Evolutionary conservation across 2,797 vertebrate species (phyloP).

Genomic region (Platalea minor): DNA sequence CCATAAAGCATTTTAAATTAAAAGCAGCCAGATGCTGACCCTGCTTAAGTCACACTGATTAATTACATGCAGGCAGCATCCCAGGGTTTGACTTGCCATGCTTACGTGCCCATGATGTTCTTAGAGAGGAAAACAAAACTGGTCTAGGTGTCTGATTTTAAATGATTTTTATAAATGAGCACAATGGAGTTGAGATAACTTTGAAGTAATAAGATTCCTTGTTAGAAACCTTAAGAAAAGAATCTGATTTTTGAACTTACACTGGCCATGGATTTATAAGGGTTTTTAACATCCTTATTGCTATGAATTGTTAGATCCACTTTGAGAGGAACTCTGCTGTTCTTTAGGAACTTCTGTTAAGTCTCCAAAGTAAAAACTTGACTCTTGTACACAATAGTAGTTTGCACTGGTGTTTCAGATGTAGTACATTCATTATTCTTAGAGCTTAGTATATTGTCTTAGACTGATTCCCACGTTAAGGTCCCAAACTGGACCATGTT

Average conservation of each 20-base stretch:
- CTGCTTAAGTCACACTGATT: neutral
- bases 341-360: neutral
- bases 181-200: neutral
- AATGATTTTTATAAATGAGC: neutral
- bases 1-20: neutral
- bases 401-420: neutral
- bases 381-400: neutral
- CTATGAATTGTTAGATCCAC: neutral
- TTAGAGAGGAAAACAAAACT: neutral
- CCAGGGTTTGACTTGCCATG: neutral
- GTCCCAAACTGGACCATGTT: neutral
- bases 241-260: neutral
- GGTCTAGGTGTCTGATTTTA: neutral
- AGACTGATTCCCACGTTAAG: neutral
- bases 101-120: neutral
- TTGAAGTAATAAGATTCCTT: neutral
- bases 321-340: neutral
- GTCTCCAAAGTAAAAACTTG: neutral
- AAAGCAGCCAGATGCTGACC: neutral
- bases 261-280: neutral
- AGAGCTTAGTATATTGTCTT: neutral
- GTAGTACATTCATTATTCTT: neutral
- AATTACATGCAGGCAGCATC: neutral
- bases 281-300: neutral
- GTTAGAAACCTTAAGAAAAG: neutral